Conservation (phyloP, 2,797 vertebrate genomes). For the Rhabdophis nuchalis region DNA sequence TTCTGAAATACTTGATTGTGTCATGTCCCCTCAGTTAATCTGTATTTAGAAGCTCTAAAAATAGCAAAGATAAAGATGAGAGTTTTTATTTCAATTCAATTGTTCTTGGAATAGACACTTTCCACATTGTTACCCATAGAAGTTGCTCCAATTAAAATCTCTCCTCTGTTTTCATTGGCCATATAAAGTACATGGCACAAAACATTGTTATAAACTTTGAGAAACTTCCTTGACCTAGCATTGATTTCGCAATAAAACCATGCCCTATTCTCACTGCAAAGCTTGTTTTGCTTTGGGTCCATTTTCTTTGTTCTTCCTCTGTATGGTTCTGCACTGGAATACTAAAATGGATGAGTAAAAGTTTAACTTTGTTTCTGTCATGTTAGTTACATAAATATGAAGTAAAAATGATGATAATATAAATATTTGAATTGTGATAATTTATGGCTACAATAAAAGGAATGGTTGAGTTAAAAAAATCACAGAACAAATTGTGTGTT, state of each 20-base stretch:
- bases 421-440: not conserved
- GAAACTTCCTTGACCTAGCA: not conserved
- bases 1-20: not conserved
- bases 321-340: not conserved
- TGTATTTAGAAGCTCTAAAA: not conserved
- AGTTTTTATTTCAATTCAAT: not conserved
- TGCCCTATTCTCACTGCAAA: not conserved
- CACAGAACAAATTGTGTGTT: not conserved
- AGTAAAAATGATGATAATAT: not conserved
- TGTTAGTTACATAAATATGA: not conserved
- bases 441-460: not conserved
- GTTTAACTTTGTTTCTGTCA: not conserved
- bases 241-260: not conserved
- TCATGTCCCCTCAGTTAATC: not conserved
- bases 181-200: not conserved
- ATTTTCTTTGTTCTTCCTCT: constrained; percentile 18
- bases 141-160: not conserved
- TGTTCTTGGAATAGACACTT: not conserved
- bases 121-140: not conserved
- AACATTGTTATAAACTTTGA: not conserved
- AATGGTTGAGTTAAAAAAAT: not conserved
- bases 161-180: not conserved
- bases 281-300: not conserved
- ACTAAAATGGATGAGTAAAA: not conserved
- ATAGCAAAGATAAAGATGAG: not conserved